phyloP scores from a whole-genome alignment of 2,888 invertebrate species.

The Thereva nobilitata region DNA sequence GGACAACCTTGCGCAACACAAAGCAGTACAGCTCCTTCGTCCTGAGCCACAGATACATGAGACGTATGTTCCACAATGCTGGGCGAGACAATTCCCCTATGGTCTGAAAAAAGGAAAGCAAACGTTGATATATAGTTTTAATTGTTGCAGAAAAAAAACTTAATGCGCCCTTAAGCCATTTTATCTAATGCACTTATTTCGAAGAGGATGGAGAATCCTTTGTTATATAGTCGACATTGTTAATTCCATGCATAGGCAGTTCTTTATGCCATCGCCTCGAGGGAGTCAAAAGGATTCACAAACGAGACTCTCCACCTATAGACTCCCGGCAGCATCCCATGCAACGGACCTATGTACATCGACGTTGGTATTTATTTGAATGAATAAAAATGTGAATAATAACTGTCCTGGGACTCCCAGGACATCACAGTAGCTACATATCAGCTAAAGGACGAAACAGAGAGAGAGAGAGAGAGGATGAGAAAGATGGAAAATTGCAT shows the following conservation, averaged over 20 bases:
- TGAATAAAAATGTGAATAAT: conserved; percentile 14
- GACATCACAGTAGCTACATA: not conserved
- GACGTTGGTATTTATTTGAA: conserved; percentile 7
- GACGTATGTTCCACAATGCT: conserved; percentile 73
- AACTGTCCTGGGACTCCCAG: not conserved
- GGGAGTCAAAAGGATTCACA: conserved; percentile 31
- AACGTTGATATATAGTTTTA: too few relatives aligned
- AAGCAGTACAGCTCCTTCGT: conserved; percentile 73
- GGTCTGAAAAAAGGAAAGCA: conserved; percentile 60
- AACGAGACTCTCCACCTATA: not conserved
- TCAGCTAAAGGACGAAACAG: too few relatives aligned
- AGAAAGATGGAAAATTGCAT: not conserved
- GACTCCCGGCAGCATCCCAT: too few relatives aligned
- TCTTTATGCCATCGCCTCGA: conserved; percentile 14
- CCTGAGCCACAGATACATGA: conserved; percentile 71
- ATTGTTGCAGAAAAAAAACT: not conserved
- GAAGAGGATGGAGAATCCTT: conserved; percentile 19
- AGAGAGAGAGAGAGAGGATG: too few relatives aligned
- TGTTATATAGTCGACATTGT: conserved; percentile 32
- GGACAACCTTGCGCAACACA: conserved; percentile 82
- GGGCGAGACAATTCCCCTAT: conserved; percentile 72
- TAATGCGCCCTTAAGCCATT: conserved; percentile 15
- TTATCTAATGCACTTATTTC: conserved; percentile 18
- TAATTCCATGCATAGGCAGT: conserved; percentile 20
- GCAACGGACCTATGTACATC: not conserved